phyloP scores from a whole-genome alignment of 2,113 vertebrate species.

The Acanthisitta chloris region DNA sequence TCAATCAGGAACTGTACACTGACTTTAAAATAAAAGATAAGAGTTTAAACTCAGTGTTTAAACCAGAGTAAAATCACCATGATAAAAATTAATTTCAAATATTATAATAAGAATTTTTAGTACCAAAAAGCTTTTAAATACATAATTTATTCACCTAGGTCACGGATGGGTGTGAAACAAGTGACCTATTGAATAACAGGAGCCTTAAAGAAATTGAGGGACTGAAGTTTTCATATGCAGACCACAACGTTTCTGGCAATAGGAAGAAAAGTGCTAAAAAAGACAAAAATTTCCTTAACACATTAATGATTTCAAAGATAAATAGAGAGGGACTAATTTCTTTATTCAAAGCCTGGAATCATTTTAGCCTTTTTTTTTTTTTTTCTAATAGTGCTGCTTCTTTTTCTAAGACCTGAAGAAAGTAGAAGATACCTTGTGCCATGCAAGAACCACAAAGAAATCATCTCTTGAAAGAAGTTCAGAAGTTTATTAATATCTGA shows the following conservation, averaged over 20 bases:
- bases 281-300: background rate
- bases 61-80: background rate
- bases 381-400: too few relatives aligned
- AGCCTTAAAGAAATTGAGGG: background rate
- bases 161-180: background rate
- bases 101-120: background rate
- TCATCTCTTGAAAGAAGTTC: background rate
- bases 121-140: background rate
- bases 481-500: background rate
- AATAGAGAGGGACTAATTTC: background rate
- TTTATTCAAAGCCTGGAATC: background rate
- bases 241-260: background rate
- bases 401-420: background rate
- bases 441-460: background rate
- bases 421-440: background rate
- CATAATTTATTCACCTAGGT: background rate
- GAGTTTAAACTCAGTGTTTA: background rate
- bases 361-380: too few relatives aligned
- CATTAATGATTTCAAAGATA: background rate
- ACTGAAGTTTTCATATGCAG: background rate
- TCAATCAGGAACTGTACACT: background rate
- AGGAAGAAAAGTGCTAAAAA: background rate
- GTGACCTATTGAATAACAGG: background rate
- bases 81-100: background rate
- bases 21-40: background rate